Percentiles rank a stretch among this genome's conserved stretches.
These are phyloP conservation scores for Erebia ligea DNA, from an alignment of 2,888 invertebrate species.

Conservation along the genomic window DNA sequence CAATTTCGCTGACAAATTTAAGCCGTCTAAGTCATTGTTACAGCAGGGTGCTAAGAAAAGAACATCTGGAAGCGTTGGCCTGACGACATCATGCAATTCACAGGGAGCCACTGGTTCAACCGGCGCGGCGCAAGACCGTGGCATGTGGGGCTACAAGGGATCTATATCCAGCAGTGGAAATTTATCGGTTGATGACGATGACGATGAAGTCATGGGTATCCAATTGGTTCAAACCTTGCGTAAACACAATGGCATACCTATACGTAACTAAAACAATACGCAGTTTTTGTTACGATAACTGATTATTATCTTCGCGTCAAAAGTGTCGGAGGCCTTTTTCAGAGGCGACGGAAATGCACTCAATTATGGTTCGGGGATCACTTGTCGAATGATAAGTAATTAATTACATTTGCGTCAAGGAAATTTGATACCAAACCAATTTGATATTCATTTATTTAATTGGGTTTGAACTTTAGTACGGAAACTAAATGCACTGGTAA, in stretches of 20 bases:
- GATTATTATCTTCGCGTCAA: conserved; percentile 59
- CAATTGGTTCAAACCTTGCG: conserved; percentile 8
- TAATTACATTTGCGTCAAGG: conserved; percentile 57
- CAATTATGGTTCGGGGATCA: conserved; percentile 62
- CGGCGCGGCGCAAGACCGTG: too few species aligned
- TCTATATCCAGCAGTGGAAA: too few species aligned
- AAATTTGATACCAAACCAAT: background rate
- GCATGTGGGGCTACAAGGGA: too few species aligned
- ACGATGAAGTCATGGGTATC: too few species aligned
- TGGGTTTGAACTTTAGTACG: too few species aligned
- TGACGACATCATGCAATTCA: too few species aligned
- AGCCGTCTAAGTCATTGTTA: background rate
- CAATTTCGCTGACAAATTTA: background rate
- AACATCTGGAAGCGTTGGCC: too few species aligned
- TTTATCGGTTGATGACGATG: too few species aligned
- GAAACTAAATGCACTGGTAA: too few species aligned
- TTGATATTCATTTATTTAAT: background rate
- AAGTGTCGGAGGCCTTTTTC: conserved; percentile 65
- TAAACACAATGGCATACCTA: conserved; percentile 11
- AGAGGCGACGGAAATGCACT: conserved; percentile 69
- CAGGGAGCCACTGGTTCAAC: too few species aligned
- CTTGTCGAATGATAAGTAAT: conserved; percentile 61
- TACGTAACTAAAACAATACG: conserved; percentile 18
- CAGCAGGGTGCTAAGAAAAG: too few species aligned
- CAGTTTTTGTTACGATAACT: conserved; percentile 38